Conservation (phyloP, 2,797 vertebrate species). For the Emys orbicularis region DNA sequence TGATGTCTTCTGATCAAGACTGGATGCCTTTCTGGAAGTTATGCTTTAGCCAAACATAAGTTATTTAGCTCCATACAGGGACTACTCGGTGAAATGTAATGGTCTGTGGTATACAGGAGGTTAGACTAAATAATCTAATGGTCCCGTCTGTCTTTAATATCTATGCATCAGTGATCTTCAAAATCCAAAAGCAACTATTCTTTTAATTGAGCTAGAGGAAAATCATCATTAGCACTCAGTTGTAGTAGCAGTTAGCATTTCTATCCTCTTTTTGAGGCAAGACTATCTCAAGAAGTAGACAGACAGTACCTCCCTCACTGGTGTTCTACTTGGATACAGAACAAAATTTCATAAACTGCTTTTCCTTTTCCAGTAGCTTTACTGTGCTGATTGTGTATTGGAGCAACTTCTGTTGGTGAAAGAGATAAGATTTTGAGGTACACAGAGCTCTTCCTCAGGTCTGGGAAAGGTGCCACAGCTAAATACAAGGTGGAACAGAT, state of each 20-base stretch:
- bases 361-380: not conserved
- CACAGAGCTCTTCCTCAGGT: too few species aligned
- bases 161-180: not conserved
- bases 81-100: constrained; percentile 35
- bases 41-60: not conserved
- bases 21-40: not conserved
- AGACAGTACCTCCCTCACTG: not conserved
- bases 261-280: too few species aligned
- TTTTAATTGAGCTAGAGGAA: not conserved
- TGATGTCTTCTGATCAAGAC: not conserved
- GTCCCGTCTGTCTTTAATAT: constrained; percentile 3
- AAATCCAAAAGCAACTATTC: not conserved
- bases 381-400: accelerated
- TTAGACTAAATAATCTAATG: not conserved
- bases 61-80: not conserved
- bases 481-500: too few species aligned
- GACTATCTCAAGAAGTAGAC: not conserved
- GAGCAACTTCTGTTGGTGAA: not conserved
- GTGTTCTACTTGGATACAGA: not conserved
- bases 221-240: not conserved
- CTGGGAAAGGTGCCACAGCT: too few species aligned
- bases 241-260: not conserved
- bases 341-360: not conserved
- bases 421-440: not conserved
- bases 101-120: not conserved